Conservation (phyloP, 1,140 invertebrate species). For the Cheumatopsyche charites region DNA sequence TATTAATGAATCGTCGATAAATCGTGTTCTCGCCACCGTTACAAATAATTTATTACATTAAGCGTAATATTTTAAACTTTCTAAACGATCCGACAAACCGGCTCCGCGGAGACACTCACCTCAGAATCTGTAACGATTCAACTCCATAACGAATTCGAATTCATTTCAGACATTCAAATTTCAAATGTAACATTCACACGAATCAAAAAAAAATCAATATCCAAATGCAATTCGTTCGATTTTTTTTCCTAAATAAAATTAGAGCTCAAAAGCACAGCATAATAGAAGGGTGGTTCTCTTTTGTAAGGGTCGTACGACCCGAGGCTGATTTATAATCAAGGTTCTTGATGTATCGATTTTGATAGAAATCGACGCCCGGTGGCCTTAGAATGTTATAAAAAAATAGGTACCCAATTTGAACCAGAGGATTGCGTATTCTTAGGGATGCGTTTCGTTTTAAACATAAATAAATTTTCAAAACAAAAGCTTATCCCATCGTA, state of each 20-base stretch:
- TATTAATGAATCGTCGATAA: slow-evolving; percentile 11
- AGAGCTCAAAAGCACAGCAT: neutral
- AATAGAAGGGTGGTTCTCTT: slow-evolving; percentile 1
- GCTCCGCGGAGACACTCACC: neutral
- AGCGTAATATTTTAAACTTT: slow-evolving; percentile 18
- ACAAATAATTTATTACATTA: slow-evolving; percentile 8
- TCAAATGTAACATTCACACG: slow-evolving; percentile 9
- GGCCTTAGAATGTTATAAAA: slow-evolving; percentile 18
- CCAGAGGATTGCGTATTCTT: neutral
- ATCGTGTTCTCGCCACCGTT: slow-evolving; percentile 16
- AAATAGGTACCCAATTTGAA: neutral
- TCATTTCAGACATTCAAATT: neutral
- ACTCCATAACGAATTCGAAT: neutral
- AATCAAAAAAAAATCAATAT: neutral
- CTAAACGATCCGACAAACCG: slow-evolving; percentile 8
- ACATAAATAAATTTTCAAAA: too few species aligned
- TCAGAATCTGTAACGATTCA: slow-evolving; percentile 5
- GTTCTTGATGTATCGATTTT: slow-evolving; percentile 38
- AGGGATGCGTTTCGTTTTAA: neutral
- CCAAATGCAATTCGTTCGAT: neutral
- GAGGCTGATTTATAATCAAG: slow-evolving; percentile 40
- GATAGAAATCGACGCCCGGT: slow-evolving; percentile 44
- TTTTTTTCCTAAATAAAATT: neutral
- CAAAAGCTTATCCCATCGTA: too few species aligned
- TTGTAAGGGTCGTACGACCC: neutral